A percentile compares a stretch with the other conserved stretches of the same genome.
Conservation (phyloP, 2,113 vertebrate species). For the Crotalus horridus region DNA sequence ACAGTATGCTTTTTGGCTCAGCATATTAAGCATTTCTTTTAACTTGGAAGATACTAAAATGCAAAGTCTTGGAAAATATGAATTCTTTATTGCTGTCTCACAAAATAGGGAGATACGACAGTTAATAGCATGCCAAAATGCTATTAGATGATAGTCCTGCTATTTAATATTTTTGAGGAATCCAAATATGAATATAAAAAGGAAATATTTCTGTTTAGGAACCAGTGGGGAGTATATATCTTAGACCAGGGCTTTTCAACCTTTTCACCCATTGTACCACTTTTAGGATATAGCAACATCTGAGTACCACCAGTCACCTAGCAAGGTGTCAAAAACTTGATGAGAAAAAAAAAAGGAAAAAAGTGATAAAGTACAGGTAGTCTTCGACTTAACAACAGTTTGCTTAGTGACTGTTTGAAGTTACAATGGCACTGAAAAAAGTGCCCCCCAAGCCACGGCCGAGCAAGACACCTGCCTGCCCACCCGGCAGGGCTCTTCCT, state of each 20-base stretch:
- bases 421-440: no score
- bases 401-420: no score
- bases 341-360: no score
- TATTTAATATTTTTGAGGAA: neutral
- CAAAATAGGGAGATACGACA: neutral
- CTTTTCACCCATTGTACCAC: no score
- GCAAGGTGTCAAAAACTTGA: no score
- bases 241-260: neutral
- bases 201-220: neutral
- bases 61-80: neutral
- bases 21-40: neutral
- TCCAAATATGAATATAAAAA: neutral
- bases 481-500: no score
- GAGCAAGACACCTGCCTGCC: no score
- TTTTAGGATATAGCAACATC: no score
- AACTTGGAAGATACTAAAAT: neutral
- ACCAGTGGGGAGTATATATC: neutral
- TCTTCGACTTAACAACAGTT: no score
- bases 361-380: no score
- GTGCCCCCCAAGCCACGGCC: no score
- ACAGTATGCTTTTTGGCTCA: neutral
- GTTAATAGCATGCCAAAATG: neutral
- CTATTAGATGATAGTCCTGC: neutral
- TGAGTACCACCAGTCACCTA: no score
- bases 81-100: neutral